Evolutionary conservation across 2,113 vertebrate genomes (phyloP), one percentile per base, ranked within the genome.

Genomic region (Myxocyprinus asiaticus): DNA sequence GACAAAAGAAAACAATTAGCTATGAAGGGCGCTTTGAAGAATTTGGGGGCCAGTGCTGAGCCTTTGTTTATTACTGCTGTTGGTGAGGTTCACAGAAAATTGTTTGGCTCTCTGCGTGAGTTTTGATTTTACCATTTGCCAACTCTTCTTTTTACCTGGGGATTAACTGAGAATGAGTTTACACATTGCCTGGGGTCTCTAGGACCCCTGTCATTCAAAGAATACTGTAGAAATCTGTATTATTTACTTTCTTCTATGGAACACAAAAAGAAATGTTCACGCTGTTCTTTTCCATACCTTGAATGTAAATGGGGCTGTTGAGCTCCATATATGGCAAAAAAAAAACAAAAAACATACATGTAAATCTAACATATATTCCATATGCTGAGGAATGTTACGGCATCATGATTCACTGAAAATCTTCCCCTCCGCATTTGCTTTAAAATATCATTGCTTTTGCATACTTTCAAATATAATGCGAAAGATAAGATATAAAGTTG

Each of bases 1-100:
- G 77, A 85, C 82, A 88, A 83, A 81, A 73, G 62, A 86, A 86
- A 88, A 90, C 84, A 88, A 89, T 89, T 89, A 89, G 76, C 83
- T 85, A 86, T 68, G 67, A 76, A 51, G 84, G 82, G 83, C 79
- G 74, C 84, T 82, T 63, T 14, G 64, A 76, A 81, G 84, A 88
- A 79, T 84, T 83, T 66, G 82, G 5, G 10, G 71, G 10, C 7
- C 56, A 45, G 71, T 14, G 22, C 45, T 51, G 9, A 47, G 67
- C 53, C 17, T 63, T 81, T 85, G 56, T 64, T 78, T 65, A 56
- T 70, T 84, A 70, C 73, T 80, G 67, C 81, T 86, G 82, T 86
- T 83, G 85, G 72, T 85, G 80, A 74, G 72, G 51, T 33, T 33
- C 22, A 33, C 22, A 33, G 22, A 33, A 73, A 63, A 48, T 82